Evolutionary conservation across 2,113 vertebrate genomes (phyloP).

Genomic region (Leptobrachium ailaonicum): DNA sequence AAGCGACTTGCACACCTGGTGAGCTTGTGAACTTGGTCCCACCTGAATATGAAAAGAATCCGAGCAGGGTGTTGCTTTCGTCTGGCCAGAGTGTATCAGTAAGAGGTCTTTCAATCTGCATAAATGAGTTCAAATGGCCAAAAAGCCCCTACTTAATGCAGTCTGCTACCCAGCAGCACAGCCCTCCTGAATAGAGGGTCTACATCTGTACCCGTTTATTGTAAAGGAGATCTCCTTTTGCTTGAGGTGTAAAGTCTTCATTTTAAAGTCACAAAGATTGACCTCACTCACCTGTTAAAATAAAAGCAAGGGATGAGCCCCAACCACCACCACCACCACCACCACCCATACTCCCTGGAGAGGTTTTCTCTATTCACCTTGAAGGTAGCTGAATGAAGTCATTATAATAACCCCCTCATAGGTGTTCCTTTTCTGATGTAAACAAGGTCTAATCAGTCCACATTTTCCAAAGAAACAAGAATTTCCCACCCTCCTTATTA

Average conservation of each 20-base stretch:
- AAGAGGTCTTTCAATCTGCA: no score
- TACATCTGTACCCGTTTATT: neutral
- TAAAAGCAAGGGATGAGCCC: neutral
- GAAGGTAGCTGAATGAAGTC: neutral
- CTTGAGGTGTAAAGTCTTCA: neutral
- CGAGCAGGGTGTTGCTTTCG: no score
- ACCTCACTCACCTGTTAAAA: neutral
- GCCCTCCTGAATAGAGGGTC: neutral
- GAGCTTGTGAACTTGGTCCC: no score
- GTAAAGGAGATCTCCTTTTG: neutral
- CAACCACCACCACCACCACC: no score
- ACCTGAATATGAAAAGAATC: no score
- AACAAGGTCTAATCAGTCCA: neutral
- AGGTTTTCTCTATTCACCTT: neutral
- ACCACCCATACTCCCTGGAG: neutral
- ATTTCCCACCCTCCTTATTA: neutral
- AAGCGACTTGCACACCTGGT: no score
- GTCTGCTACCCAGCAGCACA: neutral
- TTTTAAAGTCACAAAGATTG: neutral
- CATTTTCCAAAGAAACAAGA: neutral
- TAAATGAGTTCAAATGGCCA: no score
- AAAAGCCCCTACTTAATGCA: no score
- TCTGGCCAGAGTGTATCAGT: no score
- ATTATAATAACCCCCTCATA: neutral
- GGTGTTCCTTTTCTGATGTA: neutral